Evolutionary conservation across 2,113 vertebrate genomes (phyloP).

Genomic region (Ibidorhyncha struthersii): DNA sequence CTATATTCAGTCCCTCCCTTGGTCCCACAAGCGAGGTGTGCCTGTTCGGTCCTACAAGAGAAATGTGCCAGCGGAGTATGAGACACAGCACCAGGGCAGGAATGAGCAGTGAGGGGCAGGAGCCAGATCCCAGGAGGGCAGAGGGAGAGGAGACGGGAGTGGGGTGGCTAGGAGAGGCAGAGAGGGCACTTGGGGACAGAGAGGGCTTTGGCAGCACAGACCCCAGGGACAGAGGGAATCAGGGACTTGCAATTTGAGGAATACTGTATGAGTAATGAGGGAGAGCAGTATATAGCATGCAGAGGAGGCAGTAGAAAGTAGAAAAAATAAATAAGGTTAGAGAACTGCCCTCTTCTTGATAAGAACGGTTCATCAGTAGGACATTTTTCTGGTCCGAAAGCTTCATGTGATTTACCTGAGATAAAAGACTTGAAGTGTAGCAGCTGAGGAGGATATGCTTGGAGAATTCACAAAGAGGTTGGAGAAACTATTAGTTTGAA

Average conservation of each 20-base stretch:
- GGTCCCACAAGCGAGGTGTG: not conserved
- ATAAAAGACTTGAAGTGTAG: conserved; percentile 37
- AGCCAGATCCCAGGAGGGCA: not conserved
- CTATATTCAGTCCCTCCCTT: not conserved
- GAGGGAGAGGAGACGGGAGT: not conserved
- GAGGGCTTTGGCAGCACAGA: not conserved
- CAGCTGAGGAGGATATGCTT: conserved; percentile 33
- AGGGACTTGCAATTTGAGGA: not conserved
- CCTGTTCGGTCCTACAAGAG: not conserved
- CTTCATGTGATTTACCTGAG: conserved; percentile 42
- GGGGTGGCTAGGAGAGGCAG: no score
- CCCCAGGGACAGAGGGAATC: not conserved
- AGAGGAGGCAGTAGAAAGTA: not conserved
- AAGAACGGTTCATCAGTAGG: conserved; percentile 40
- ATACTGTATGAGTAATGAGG: not conserved
- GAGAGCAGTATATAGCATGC: not conserved
- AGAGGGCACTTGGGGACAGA: no score
- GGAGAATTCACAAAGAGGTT: conserved; percentile 42
- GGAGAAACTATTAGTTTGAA: conserved; percentile 28
- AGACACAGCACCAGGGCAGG: not conserved
- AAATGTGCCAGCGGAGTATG: not conserved
- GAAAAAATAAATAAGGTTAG: conserved; percentile 36
- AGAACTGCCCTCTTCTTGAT: not conserved
- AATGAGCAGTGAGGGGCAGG: not conserved
- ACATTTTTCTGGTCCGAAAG: conserved; percentile 48